A percentile compares a stretch with the other conserved stretches of the same genome.
These are phyloP conservation scores for Umimayanthus chanpuru DNA, from an alignment of 92 coral and sea anemone species.

Conservation along the genomic window DNA sequence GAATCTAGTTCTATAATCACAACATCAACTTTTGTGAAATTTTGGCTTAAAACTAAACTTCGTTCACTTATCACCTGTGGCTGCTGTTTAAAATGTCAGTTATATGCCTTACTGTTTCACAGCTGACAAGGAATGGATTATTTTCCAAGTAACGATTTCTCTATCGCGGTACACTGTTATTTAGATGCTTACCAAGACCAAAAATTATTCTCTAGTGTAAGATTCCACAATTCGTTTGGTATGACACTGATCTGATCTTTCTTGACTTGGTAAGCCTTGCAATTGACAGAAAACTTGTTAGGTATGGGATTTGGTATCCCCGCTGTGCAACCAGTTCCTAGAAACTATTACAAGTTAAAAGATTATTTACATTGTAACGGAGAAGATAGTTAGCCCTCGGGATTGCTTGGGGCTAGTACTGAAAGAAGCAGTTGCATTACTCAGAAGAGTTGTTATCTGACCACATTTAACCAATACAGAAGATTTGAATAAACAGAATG, in stretches of 20 bases:
- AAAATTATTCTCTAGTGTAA: not conserved
- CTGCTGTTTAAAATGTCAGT: not conserved
- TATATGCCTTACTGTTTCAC: not conserved
- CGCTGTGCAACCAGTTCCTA: not conserved
- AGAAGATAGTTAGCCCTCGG: not conserved
- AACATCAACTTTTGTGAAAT: not conserved
- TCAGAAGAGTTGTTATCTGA: not conserved
- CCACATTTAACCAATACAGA: not conserved
- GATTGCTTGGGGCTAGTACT: constrained; percentile 7
- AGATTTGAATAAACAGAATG: not conserved
- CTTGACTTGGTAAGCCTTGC: not conserved
- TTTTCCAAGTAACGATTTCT: not conserved
- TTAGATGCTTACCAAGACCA: not conserved
- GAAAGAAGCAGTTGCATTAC: not conserved
- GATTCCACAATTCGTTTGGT: not conserved
- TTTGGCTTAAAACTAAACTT: not conserved
- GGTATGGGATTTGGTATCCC: not conserved
- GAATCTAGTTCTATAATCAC: not conserved
- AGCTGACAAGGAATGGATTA: not conserved
- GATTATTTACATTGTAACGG: not conserved
- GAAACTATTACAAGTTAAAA: constrained; percentile 20
- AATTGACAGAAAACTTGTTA: not conserved
- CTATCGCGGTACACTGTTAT: too few species aligned
- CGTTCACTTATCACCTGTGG: too few species aligned
- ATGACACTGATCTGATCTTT: not conserved